phyloP scores from a whole-genome alignment of 2,113 vertebrate genomes.

The Rissa tridactyla region DNA sequence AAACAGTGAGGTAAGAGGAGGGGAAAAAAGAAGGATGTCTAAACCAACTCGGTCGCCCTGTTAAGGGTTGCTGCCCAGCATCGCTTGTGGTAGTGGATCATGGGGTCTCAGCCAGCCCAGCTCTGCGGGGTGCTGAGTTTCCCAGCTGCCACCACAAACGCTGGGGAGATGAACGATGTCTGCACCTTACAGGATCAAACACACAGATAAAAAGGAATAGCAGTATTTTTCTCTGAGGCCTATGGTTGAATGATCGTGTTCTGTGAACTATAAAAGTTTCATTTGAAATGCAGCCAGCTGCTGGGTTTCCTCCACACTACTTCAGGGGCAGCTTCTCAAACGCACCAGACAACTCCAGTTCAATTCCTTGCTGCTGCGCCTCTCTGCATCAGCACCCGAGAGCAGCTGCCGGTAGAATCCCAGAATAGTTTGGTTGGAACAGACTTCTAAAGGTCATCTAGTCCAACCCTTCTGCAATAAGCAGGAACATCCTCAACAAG shows the following conservation, averaged over 20 bases:
- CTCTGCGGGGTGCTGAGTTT: background rate
- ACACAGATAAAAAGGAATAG: background rate
- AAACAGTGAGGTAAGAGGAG: background rate
- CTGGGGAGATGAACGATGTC: background rate
- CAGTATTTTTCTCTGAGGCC: background rate
- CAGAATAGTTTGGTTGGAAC: background rate
- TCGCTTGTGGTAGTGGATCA: no score
- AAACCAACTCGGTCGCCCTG: background rate
- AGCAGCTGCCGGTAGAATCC: rapidly evolving
- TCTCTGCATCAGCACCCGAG: background rate
- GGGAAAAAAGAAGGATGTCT: background rate
- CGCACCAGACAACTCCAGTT: rapidly evolving
- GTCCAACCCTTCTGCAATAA: background rate
- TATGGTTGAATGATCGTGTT: rapidly evolving
- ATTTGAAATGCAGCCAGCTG: background rate
- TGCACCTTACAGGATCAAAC: background rate
- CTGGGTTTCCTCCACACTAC: background rate
- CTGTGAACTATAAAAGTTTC: no score
- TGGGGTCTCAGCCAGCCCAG: background rate
- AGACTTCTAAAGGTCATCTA: background rate
- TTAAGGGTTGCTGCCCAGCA: background rate
- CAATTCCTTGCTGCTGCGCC: background rate
- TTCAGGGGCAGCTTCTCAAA: background rate
- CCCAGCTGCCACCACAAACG: no score
- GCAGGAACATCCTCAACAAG: background rate